phyloP scores from a whole-genome alignment of 2,797 vertebrate species.

The Melanotaenia parkinsoni region DNA sequence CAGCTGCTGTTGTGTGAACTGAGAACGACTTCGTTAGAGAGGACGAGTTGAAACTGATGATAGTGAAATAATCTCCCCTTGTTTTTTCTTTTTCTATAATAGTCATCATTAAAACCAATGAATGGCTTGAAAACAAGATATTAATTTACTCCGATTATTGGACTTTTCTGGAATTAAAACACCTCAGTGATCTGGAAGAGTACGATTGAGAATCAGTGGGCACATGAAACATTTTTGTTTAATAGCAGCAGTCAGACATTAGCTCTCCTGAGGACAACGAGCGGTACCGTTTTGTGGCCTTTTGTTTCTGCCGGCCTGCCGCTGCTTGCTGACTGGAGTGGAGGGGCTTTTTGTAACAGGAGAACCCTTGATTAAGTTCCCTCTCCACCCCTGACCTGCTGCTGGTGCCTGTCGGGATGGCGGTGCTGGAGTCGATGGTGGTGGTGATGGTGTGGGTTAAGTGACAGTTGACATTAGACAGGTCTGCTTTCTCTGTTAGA shows the following conservation, averaged over 20 bases:
- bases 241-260: constrained; percentile 24
- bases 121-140: background rate
- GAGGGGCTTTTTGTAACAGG: constrained; percentile 78
- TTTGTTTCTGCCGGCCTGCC: constrained; percentile 57
- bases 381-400: constrained; percentile 72
- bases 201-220: background rate
- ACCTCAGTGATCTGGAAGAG: background rate
- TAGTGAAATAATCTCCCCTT: background rate
- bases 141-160: background rate
- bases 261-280: constrained; percentile 54
- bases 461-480: constrained; percentile 81
- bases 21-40: no score
- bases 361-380: constrained; percentile 83
- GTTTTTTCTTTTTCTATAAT: background rate
- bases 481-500: constrained; percentile 67
- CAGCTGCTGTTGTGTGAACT: background rate
- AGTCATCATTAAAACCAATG: background rate
- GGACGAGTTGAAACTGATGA: background rate
- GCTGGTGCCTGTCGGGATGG: constrained; percentile 47
- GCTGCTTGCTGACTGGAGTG: constrained; percentile 39
- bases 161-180: background rate
- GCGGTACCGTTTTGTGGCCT: constrained; percentile 35
- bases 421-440: constrained; percentile 55
- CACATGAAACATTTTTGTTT: background rate
- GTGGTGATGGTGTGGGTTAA: constrained; percentile 64